Conservation (phyloP, 1,140 invertebrate genomes). For the Trachelipus rathkii region DNA sequence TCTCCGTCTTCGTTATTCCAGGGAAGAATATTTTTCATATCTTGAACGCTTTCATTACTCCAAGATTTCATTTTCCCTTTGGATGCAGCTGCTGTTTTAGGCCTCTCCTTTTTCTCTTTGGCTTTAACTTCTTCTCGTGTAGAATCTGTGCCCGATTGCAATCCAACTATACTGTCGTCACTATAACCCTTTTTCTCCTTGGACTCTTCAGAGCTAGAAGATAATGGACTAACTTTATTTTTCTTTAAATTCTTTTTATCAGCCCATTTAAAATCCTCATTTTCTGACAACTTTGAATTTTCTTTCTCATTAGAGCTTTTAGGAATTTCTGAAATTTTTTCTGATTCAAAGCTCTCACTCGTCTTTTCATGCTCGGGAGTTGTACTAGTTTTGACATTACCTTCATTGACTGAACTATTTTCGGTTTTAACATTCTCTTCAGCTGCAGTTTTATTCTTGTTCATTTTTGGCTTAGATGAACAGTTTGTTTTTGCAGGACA, state of each 20-base stretch:
- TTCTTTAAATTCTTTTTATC: constrained; percentile 33
- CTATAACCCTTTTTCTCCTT: constrained; percentile 7
- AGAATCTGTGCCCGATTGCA: constrained; percentile 32
- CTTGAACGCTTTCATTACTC: constrained; percentile 32
- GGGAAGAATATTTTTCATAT: constrained; percentile 44
- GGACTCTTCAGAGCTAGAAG: constrained; percentile 10
- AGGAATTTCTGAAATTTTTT: background rate
- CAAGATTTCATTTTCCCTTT: constrained; percentile 37
- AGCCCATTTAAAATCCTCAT: constrained; percentile 33
- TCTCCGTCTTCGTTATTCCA: constrained; percentile 44
- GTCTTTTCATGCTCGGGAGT: background rate
- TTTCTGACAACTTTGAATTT: background rate
- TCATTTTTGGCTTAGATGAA: background rate
- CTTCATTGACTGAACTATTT: background rate
- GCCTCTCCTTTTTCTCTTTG: constrained; percentile 34
- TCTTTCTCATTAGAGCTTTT: background rate
- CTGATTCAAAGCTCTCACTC: background rate
- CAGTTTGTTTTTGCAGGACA: background rate
- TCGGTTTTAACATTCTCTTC: background rate
- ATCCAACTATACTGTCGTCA: constrained; percentile 33
- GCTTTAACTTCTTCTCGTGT: constrained; percentile 31
- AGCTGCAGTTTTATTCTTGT: constrained; percentile 4
- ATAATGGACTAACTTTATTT: constrained; percentile 39
- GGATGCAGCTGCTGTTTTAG: constrained; percentile 37
- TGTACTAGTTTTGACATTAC: background rate